Conservation (phyloP, 1,140 invertebrate species). For the Ericerus pela region DNA sequence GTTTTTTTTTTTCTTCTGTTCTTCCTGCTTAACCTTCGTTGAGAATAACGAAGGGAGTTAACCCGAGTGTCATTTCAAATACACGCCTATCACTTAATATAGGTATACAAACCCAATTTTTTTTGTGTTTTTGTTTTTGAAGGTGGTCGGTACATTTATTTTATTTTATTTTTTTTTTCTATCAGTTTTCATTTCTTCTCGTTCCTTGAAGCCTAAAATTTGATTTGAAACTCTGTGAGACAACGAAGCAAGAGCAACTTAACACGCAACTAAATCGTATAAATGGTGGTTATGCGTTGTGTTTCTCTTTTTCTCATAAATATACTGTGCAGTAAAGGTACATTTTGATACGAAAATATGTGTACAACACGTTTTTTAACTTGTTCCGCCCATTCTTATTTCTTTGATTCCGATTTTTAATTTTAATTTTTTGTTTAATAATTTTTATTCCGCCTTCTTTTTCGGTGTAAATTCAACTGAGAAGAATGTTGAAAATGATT, state of each 20-base stretch:
- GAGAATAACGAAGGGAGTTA: too few species aligned
- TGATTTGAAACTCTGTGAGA: constrained; percentile 4
- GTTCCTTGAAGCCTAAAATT: constrained; percentile 4
- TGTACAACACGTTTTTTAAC: not conserved
- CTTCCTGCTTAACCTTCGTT: too few species aligned
- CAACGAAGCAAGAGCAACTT: too few species aligned
- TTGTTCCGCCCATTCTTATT: constrained; percentile 6
- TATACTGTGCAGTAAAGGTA: too few species aligned
- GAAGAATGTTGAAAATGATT: not conserved
- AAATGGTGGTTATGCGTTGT: constrained; percentile 3
- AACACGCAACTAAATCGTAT: constrained; percentile 10
- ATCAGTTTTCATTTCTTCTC: constrained; percentile 1
- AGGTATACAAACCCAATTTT: too few species aligned
- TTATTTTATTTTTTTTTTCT: too few species aligned
- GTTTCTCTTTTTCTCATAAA: constrained; percentile 8
- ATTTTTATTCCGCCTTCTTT: constrained; percentile 10
- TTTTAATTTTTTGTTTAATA: too few species aligned
- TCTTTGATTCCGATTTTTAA: constrained; percentile 7
- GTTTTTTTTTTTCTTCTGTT: too few species aligned
- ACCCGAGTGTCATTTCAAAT: too few species aligned
- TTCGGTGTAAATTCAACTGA: constrained; percentile 5
- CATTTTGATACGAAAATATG: not conserved
- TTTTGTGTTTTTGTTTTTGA: too few species aligned
- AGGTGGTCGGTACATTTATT: too few species aligned
- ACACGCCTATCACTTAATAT: too few species aligned